Base-by-base conservation (phyloP, 2,113 vertebrate species). In the Tetraodon nigroviridis region DNA sequence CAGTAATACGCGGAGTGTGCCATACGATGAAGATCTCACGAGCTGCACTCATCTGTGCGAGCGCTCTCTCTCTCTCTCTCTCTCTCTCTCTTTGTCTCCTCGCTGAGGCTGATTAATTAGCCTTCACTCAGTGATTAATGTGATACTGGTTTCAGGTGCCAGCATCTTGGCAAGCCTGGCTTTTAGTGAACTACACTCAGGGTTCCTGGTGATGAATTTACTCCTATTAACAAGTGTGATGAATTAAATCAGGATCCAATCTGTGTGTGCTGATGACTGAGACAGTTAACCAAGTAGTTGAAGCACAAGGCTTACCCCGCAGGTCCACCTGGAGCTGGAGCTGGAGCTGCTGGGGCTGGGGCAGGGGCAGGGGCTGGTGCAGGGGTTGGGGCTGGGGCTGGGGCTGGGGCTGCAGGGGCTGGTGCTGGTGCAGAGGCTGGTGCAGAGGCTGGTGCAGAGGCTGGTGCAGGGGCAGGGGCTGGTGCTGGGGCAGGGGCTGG, bases 1-100 rank as follows among this genome's bases (percentile, higher is more conserved):
- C 53, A 69, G 64, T 85, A 76, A 87, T 87, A 82, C 73, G 71
- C 71, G 51, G 61, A 67, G 67, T 76, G 69, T 69, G 55, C 45
- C 61, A 46, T 55, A 19, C 54, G 55, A 72, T 78, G 58, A 58
- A 75, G 71, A 79, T 81, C 76, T 70, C 58, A 54, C 56, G 63
- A 54, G 48, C 62, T 59, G 59, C 1, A 37, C 32, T 76, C 60
- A 66, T 71, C 70, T 80, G 64, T n/a, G 15, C 60, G 22, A 40
- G 18, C 40, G 51, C n/a, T 67, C 55, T 67, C 46, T 7, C 14
- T 44, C 40, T 63, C 37, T 51, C 32, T 50, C 55, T 44, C 52
- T 59, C 54, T 20, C 14, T 20, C 57, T n/a, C n/a, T n/a, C n/a
- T n/a, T n/a, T n/a, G 50, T 64, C 58, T 60, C 59, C 49, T 46